A percentile compares a stretch with the other conserved stretches of the same genome.
Evolutionary conservation across 2,113 vertebrate species (phyloP).

Genomic region (Halcyon senegalensis): DNA sequence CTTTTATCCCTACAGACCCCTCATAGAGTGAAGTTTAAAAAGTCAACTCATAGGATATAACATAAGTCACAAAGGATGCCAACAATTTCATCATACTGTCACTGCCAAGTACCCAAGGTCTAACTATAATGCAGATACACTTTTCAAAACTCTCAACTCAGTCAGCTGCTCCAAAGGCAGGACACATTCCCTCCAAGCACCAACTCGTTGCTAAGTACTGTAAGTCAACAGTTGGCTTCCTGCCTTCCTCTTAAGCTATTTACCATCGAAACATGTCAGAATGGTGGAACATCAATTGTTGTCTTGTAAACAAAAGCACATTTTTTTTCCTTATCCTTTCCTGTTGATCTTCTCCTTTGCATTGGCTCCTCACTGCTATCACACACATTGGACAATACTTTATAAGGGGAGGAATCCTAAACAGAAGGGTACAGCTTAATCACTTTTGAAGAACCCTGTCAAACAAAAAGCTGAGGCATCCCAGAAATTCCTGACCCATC

Average conservation of each 20-base stretch:
- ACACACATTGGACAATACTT: neutral
- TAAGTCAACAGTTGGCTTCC: slow-evolving; percentile 67
- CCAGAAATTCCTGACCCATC: neutral
- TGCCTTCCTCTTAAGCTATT: slow-evolving; percentile 72
- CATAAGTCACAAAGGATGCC: neutral
- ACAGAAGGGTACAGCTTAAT: neutral
- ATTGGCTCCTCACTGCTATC: neutral
- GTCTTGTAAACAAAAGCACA: slow-evolving; percentile 61
- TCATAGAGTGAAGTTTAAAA: neutral
- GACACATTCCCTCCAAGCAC: slow-evolving; percentile 35
- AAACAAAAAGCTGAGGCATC: neutral
- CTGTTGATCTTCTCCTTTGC: slow-evolving; percentile 20
- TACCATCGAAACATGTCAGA: slow-evolving; percentile 66
- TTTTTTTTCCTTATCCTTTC: slow-evolving; percentile 34
- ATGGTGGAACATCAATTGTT: slow-evolving; percentile 66
- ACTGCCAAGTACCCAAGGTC: neutral
- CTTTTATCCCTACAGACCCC: neutral
- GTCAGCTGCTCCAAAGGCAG: slow-evolving; percentile 51
- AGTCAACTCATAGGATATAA: neutral
- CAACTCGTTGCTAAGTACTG: slow-evolving; percentile 47
- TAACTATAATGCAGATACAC: neutral
- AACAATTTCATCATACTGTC: neutral
- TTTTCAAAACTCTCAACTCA: slow-evolving; percentile 10
- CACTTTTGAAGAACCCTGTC: neutral
- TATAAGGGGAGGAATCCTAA: neutral